Evolutionary conservation across 2,888 invertebrate genomes (phyloP).

Genomic region (Lutraria lutraria): DNA sequence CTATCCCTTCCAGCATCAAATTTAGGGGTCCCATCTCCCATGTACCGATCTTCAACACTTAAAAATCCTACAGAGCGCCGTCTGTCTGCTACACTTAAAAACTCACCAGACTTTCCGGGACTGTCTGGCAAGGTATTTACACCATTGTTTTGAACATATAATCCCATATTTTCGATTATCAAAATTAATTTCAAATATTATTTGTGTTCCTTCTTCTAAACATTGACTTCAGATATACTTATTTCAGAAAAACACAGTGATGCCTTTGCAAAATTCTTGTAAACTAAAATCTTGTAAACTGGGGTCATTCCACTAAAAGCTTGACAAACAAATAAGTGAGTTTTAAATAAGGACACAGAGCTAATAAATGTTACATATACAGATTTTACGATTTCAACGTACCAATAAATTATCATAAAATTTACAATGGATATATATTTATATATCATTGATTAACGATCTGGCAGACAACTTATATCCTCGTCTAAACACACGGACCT

Average conservation of each 20-base stretch:
- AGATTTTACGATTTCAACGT: conserved; percentile 42
- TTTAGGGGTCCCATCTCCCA: conserved; percentile 26
- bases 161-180: conserved; percentile 29
- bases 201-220: not conserved
- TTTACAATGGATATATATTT: conserved; percentile 13
- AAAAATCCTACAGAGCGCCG: conserved; percentile 34
- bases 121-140: not conserved
- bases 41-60: conserved; percentile 21
- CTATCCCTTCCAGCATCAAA: conserved; percentile 55
- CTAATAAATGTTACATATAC: conserved; percentile 26
- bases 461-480: not conserved
- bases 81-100: not conserved
- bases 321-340: not conserved
- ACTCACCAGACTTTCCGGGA: not conserved
- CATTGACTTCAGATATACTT: too few species aligned
- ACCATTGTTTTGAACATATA: conserved; percentile 20
- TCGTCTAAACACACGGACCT: not conserved
- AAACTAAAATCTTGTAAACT: not conserved
- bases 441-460: not conserved
- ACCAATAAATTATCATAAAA: conserved; percentile 31
- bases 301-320: not conserved
- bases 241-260: not conserved
- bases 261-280: not conserved
- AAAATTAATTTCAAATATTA: not conserved
- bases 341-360: not conserved